These are phyloP conservation scores for Hermodice carunculata DNA, from an alignment of 2,888 invertebrate species.

Conservation along the genomic window DNA sequence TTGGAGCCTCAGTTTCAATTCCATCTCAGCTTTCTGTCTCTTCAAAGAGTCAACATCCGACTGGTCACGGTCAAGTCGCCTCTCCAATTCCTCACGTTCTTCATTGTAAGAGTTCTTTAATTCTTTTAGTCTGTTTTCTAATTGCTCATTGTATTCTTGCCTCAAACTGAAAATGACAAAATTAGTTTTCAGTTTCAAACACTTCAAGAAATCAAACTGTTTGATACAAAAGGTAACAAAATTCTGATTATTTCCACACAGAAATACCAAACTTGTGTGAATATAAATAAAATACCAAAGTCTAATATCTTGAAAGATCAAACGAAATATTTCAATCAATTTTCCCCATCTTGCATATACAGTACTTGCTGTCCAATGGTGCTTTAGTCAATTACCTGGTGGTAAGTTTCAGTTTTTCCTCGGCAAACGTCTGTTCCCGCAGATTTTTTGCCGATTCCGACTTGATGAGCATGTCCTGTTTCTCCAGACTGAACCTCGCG, in stretches of 20 bases:
- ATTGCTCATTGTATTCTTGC: too few relatives aligned
- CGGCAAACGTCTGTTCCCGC: conserved; percentile 42
- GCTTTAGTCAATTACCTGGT: neutral
- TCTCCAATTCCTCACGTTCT: neutral
- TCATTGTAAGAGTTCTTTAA: neutral
- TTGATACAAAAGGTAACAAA: too few relatives aligned
- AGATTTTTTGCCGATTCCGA: conserved; percentile 54
- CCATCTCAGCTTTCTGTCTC: conserved; percentile 17
- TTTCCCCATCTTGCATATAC: too few relatives aligned
- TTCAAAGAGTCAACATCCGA: too few relatives aligned
- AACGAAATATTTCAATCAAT: too few relatives aligned
- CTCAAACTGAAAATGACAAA: too few relatives aligned
- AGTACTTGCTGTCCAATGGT: too few relatives aligned
- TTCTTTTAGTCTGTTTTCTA: neutral
- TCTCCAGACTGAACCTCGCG: conserved; percentile 49
- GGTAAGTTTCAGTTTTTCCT: conserved; percentile 40
- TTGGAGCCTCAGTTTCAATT: conserved; percentile 35
- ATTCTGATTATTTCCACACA: too few relatives aligned
- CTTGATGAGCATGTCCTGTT: conserved; percentile 51
- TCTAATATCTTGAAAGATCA: neutral
- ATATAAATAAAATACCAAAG: neutral
- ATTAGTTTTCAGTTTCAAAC: too few relatives aligned
- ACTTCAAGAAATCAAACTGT: too few relatives aligned
- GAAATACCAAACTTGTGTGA: too few relatives aligned
- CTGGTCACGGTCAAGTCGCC: too few relatives aligned